Percentiles rank a stretch among this genome's conserved stretches.
Conservation (phyloP, 1,140 invertebrate species). For the Pantala flavescens region DNA sequence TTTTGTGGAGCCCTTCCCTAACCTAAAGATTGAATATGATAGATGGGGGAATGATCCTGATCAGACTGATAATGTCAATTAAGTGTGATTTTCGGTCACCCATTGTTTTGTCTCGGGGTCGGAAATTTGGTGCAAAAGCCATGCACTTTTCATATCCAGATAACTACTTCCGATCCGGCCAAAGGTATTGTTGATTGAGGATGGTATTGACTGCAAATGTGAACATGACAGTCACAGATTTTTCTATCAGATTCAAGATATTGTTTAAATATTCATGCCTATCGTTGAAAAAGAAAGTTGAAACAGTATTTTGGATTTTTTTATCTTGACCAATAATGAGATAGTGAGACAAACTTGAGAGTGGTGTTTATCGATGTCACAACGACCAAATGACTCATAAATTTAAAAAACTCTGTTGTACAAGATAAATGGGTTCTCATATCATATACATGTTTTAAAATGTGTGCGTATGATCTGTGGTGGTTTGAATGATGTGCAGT, state of each 20-base stretch:
- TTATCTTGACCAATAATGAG: constrained; percentile 6
- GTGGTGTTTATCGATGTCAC: background rate
- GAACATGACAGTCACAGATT: background rate
- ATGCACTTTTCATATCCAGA: background rate
- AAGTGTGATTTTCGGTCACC: constrained; percentile 1
- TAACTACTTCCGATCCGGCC: background rate
- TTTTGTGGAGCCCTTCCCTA: background rate
- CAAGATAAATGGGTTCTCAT: constrained; percentile 9
- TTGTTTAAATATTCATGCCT: background rate
- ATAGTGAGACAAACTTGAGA: background rate
- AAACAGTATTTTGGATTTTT: constrained; percentile 6
- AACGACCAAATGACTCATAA: background rate
- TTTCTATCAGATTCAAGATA: background rate
- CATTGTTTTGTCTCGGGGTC: background rate
- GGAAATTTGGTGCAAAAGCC: background rate
- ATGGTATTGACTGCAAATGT: background rate
- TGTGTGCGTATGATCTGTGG: background rate
- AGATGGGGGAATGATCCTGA: background rate
- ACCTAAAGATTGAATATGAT: background rate
- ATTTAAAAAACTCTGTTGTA: background rate
- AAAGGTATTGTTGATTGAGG: background rate
- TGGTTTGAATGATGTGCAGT: background rate
- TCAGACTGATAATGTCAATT: constrained; percentile 4
- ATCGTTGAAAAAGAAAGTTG: constrained; percentile 3
- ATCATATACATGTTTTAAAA: background rate